A percentile compares a stretch with the other conserved stretches of the same genome.
These are phyloP conservation scores for Crotalus tigris DNA, from an alignment of 2,113 vertebrate genomes.

Conservation along the genomic window DNA sequence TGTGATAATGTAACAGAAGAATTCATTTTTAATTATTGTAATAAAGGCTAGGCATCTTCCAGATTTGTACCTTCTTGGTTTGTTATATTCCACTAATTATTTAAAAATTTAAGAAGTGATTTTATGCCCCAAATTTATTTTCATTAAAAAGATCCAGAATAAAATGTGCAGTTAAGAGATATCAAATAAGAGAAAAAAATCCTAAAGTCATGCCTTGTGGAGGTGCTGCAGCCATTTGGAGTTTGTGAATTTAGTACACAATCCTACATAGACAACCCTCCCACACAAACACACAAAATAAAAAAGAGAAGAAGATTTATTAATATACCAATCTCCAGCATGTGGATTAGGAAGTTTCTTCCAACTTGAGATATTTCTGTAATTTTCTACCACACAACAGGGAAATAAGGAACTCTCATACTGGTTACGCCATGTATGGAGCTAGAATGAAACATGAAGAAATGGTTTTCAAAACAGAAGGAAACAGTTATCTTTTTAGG, in stretches of 20 bases:
- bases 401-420: not conserved
- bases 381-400: not conserved
- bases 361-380: not conserved
- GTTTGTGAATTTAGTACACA: not conserved
- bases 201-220: not conserved
- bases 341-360: not conserved
- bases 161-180: not conserved
- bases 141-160: not conserved
- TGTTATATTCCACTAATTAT: not conserved
- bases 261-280: not conserved
- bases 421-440: not conserved
- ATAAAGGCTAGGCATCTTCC: not conserved
- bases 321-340: not conserved
- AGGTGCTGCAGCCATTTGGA: not conserved
- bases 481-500: not conserved
- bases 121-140: not conserved
- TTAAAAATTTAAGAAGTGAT: not conserved
- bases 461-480: not conserved
- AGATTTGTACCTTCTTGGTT: not conserved
- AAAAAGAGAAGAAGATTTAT: not conserved
- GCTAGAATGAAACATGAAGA: not conserved
- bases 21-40: not conserved
- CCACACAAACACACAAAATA: not conserved
- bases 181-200: not conserved
- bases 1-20: not conserved